Evolutionary conservation across 2,797 vertebrate species (phyloP).

Genomic region (Rhinichthys osculus): DNA sequence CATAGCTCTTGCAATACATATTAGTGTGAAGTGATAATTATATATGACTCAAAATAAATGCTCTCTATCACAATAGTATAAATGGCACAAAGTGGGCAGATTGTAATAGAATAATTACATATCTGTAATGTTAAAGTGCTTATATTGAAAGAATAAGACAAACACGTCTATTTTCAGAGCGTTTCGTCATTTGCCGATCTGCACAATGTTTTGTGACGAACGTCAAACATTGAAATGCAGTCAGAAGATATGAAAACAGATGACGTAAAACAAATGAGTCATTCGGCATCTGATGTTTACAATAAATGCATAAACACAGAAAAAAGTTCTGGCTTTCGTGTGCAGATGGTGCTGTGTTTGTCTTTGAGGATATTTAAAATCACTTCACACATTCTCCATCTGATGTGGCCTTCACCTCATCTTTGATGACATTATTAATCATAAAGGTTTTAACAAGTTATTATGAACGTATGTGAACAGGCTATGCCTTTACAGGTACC

Average conservation of each 20-base stretch:
- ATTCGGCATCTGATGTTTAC: constrained; percentile 1
- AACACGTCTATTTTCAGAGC: background rate
- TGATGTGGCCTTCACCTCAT: background rate
- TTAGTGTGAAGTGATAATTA: constrained; percentile 4
- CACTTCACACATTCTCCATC: constrained; percentile 28
- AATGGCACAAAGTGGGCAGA: background rate
- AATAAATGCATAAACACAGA: background rate
- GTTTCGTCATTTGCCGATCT: background rate
- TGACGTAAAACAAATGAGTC: constrained; percentile 31
- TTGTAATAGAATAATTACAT: background rate
- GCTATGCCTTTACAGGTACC: background rate
- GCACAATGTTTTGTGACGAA: background rate
- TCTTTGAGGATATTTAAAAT: constrained; percentile 4
- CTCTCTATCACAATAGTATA: background rate
- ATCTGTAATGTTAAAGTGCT: background rate
- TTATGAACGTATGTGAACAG: background rate
- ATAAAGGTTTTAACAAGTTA: constrained; percentile 8
- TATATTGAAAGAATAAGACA: background rate
- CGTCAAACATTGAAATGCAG: background rate
- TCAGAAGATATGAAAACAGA: constrained; percentile 3
- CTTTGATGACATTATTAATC: constrained; percentile 5
- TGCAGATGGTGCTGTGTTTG: constrained; percentile 15
- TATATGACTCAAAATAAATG: background rate
- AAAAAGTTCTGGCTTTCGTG: background rate
- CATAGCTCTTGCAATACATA: background rate